These are phyloP conservation scores for Gobionotothen gibberifrons DNA, from an alignment of 2,797 vertebrate genomes.

Conservation along the genomic window DNA sequence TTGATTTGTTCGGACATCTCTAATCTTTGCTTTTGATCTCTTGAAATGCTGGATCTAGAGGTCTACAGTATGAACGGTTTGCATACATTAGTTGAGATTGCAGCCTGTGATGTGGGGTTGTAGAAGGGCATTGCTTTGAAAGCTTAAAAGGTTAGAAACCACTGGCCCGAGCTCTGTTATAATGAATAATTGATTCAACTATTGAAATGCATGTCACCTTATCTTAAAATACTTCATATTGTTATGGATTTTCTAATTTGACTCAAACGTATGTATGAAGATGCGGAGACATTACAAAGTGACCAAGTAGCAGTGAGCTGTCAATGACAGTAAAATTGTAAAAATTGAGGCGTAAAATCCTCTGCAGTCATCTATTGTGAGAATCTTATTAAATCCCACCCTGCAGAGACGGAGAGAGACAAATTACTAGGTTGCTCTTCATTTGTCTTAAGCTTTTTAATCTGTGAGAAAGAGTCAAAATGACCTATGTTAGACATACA, in stretches of 20 bases:
- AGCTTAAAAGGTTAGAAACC: conserved; percentile 10
- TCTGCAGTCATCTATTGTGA: conserved; percentile 54
- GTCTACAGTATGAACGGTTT: no score
- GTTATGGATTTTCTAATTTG: conserved; percentile 14
- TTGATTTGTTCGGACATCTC: no score
- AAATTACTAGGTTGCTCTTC: conserved; percentile 51
- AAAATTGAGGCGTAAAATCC: conserved; percentile 37
- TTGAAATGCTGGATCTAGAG: no score
- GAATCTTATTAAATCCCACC: conserved; percentile 65
- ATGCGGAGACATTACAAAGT: conserved; percentile 20
- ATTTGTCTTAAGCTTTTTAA: conserved; percentile 66
- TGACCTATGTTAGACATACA: conserved; percentile 49
- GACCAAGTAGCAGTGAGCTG: conserved; percentile 32
- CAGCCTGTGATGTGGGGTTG: conserved; percentile 26
- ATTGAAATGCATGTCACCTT: conserved; percentile 5
- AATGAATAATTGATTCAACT: conserved; percentile 15
- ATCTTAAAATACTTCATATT: background rate
- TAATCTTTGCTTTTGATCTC: no score
- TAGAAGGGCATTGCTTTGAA: conserved; percentile 8
- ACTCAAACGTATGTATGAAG: conserved; percentile 14
- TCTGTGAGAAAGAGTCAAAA: conserved; percentile 41
- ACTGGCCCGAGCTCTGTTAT: conserved; percentile 9
- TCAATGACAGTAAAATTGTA: conserved; percentile 42
- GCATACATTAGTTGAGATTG: no score
- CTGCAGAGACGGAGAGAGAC: conserved; percentile 32